Conservation (phyloP, 1,140 invertebrate species). For the Zaprionus ghesquierei region DNA sequence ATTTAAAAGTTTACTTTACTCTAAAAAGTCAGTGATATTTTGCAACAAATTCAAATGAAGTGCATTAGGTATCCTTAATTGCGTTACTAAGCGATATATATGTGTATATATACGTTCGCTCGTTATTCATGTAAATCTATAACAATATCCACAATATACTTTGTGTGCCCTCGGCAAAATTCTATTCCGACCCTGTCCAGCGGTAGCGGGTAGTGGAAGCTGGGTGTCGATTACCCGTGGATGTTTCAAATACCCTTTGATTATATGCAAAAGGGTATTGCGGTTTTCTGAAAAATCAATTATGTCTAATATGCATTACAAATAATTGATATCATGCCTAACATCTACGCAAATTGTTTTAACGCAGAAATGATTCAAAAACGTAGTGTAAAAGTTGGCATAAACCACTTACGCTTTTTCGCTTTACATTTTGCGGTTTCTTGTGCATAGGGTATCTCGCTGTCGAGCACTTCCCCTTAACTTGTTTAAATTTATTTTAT, state of each 20-base stretch:
- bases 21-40: no score
- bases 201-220: not conserved
- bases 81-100: not conserved
- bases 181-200: not conserved
- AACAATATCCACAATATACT: not conserved
- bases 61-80: not conserved
- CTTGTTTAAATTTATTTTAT: constrained; percentile 16
- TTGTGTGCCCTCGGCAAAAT: not conserved
- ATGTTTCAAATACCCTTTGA: not conserved
- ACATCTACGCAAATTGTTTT: no score
- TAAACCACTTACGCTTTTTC: no score
- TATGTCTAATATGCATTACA: no score
- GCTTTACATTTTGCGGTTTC: no score
- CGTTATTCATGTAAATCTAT: not conserved
- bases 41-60: not conserved
- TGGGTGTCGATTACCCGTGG: not conserved
- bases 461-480: not conserved
- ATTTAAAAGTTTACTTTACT: no score
- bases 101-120: not conserved
- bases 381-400: no score
- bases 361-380: no score
- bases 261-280: not conserved
- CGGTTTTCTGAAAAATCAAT: no score
- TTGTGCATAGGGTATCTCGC: not conserved
- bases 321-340: no score